A percentile compares a stretch with the other conserved stretches of the same genome.
Conservation (phyloP, 2,797 vertebrate species). For the Podargus strigoides region DNA sequence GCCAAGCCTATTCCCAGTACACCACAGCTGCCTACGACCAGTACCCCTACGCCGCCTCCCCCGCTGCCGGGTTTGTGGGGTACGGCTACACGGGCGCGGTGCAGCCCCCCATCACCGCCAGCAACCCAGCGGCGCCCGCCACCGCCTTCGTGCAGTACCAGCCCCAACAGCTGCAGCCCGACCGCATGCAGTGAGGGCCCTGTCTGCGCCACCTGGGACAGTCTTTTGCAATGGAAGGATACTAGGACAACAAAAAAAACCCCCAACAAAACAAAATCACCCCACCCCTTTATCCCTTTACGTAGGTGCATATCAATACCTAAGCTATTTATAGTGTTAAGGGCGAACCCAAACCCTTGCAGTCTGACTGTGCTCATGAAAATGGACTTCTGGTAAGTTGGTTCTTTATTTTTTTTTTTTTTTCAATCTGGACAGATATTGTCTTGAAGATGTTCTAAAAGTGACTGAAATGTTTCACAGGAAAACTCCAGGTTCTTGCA, state of each 20-base stretch:
- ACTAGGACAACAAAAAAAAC: slow-evolving; percentile 20
- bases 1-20: slow-evolving; percentile 86
- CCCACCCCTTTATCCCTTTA: background rate
- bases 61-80: slow-evolving; percentile 81
- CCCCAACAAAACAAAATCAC: background rate
- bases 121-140: slow-evolving; percentile 67
- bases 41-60: slow-evolving; percentile 90
- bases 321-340: slow-evolving; percentile 69
- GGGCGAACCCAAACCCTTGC: slow-evolving; percentile 10
- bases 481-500: slow-evolving; percentile 49
- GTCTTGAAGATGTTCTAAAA: slow-evolving; percentile 50
- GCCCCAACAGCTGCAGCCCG: slow-evolving; percentile 87
- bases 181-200: slow-evolving; percentile 87
- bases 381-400: slow-evolving; percentile 52
- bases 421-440: slow-evolving; percentile 6
- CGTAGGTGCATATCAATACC: slow-evolving; percentile 51
- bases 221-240: slow-evolving; percentile 13
- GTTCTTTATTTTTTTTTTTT: background rate
- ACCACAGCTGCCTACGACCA: slow-evolving; percentile 88
- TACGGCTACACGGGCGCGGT: slow-evolving; percentile 81
- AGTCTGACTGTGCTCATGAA: slow-evolving; percentile 21
- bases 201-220: background rate
- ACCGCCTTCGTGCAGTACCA: slow-evolving; percentile 88
- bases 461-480: slow-evolving; percentile 40
- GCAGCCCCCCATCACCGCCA: slow-evolving; percentile 71